Conservation (phyloP, 2,888 invertebrate genomes). For the Drosophila mayaguana region DNA sequence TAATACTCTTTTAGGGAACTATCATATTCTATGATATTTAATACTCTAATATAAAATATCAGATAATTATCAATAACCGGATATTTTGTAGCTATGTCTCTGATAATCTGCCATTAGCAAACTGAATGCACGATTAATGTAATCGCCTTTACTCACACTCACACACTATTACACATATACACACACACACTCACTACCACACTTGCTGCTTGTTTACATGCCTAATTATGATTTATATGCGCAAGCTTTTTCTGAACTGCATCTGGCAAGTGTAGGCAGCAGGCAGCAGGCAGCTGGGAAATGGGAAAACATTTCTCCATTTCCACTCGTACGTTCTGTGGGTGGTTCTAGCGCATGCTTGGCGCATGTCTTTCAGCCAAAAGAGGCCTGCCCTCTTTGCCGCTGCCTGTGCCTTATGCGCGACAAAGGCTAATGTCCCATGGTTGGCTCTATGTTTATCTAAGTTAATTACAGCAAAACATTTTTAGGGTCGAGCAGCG, state of each 20-base stretch:
- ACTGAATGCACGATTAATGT: conserved; percentile 57
- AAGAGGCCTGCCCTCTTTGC: conserved; percentile 16
- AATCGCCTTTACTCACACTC: conserved; percentile 44
- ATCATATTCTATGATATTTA: no score
- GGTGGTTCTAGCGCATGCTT: conserved; percentile 29
- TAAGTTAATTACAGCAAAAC: conserved; percentile 81
- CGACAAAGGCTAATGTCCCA: conserved; percentile 61
- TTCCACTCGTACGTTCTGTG: conserved; percentile 19
- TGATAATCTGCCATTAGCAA: conserved; percentile 10
- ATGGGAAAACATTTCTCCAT: background rate
- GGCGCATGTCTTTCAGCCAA: conserved; percentile 33
- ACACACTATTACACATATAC: background rate
- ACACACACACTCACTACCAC: background rate
- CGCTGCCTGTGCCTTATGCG: background rate
- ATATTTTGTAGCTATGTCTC: background rate
- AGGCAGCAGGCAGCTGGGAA: conserved; percentile 17
- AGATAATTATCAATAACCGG: background rate
- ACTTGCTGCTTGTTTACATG: conserved; percentile 52
- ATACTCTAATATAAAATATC: background rate
- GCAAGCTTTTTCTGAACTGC: conserved; percentile 60
- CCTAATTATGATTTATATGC: conserved; percentile 78
- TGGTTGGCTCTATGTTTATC: conserved; percentile 70
- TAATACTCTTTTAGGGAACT: background rate
- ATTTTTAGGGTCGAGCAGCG: conserved; percentile 67
- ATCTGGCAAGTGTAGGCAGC: conserved; percentile 43